Evolutionary conservation across 2,113 vertebrate species (phyloP).

Genomic region (Cavia aperea): DNA sequence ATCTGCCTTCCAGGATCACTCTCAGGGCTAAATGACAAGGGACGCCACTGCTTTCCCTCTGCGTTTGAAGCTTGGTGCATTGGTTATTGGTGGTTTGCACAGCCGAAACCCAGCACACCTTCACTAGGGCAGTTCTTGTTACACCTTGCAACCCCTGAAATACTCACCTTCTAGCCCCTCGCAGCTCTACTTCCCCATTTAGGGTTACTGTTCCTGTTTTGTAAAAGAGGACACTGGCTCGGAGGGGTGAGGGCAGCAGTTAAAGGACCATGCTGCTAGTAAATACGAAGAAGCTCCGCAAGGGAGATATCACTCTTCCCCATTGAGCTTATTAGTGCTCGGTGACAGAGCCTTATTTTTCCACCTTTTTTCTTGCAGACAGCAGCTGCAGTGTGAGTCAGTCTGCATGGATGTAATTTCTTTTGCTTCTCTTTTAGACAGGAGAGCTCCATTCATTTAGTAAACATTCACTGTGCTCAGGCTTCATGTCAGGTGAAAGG

Average conservation of each 20-base stretch:
- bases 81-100: neutral
- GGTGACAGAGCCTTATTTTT: neutral
- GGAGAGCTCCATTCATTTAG: constrained; percentile 25
- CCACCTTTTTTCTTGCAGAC: neutral
- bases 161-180: neutral
- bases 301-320: neutral
- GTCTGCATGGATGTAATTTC: neutral
- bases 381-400: constrained; percentile 30
- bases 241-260: neutral
- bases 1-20: neutral
- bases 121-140: neutral
- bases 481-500: neutral
- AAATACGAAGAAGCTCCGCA: neutral
- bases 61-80: neutral
- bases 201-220: neutral
- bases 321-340: constrained; percentile 17
- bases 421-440: neutral
- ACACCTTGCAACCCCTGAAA: neutral
- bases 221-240: neutral
- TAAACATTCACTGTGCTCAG: neutral
- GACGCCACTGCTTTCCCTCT: neutral
- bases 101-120: neutral
- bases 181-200: neutral
- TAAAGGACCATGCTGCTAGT: neutral
- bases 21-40: neutral